Conservation (phyloP, 2,888 invertebrate genomes). For the Caenorhabditis drosophilae region DNA sequence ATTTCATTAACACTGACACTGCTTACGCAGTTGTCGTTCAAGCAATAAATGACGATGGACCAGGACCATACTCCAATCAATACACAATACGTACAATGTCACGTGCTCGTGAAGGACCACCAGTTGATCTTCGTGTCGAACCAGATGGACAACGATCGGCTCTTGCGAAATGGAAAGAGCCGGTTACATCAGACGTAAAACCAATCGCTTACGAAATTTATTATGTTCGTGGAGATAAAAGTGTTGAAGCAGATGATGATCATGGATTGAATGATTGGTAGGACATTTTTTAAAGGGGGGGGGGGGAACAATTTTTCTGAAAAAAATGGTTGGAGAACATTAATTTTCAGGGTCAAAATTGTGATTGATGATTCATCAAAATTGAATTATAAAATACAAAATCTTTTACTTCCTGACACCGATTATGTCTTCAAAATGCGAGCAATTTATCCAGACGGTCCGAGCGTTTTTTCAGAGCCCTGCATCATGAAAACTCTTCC, state of each 20-base stretch:
- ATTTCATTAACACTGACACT: slow-evolving; percentile 64
- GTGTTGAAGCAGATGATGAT: slow-evolving; percentile 64
- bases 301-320: no score
- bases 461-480: slow-evolving; percentile 68
- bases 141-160: slow-evolving; percentile 64
- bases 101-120: slow-evolving; percentile 64
- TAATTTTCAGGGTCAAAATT: slow-evolving; percentile 52
- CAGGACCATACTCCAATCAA: slow-evolving; percentile 67
- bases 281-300: not conserved
- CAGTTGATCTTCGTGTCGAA: slow-evolving; percentile 62
- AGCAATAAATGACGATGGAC: slow-evolving; percentile 67
- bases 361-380: slow-evolving; percentile 54
- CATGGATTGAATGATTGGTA: slow-evolving; percentile 55
- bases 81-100: slow-evolving; percentile 65
- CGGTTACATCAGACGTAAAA: slow-evolving; percentile 51
- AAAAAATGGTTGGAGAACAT: not conserved
- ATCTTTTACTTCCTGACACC: slow-evolving; percentile 62
- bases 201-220: slow-evolving; percentile 66
- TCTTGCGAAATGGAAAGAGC: slow-evolving; percentile 61
- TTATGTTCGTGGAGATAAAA: slow-evolving; percentile 65
- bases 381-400: slow-evolving; percentile 54
- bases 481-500: slow-evolving; percentile 69
- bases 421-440: slow-evolving; percentile 69
- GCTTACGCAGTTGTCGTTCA: slow-evolving; percentile 68
- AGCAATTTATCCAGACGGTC: slow-evolving; percentile 66